Conservation (phyloP, 1,140 invertebrate genomes). For the Lepidurus couesii region DNA sequence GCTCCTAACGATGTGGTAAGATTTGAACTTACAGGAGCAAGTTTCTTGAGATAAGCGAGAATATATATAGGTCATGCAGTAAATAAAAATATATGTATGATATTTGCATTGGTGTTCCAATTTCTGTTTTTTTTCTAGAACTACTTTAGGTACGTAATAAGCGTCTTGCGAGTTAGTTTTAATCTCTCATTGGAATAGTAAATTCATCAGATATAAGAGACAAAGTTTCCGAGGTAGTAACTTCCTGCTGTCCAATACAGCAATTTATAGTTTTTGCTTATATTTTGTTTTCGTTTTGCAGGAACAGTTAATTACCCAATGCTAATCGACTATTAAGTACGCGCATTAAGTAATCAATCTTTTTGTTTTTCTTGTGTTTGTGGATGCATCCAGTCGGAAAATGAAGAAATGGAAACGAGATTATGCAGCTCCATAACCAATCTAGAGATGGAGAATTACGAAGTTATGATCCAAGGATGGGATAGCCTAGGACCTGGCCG, state of each 20-base stretch:
- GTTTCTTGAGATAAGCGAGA: background rate
- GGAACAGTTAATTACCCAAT: background rate
- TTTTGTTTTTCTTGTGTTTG: background rate
- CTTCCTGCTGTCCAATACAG: too few species aligned
- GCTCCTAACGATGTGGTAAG: slow-evolving; percentile 5
- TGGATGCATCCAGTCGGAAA: background rate
- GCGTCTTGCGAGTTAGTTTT: too few species aligned
- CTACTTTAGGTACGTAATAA: too few species aligned
- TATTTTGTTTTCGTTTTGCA: too few species aligned
- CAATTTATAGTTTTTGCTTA: too few species aligned
- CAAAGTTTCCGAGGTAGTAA: too few species aligned
- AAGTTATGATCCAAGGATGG: background rate
- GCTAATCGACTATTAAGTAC: background rate
- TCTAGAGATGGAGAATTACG: background rate
- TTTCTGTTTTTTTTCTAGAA: too few species aligned
- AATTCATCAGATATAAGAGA: too few species aligned
- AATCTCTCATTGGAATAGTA: too few species aligned
- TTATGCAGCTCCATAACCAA: background rate
- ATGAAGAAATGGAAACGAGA: background rate
- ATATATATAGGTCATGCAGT: background rate
- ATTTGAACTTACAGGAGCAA: background rate
- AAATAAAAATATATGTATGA: too few species aligned
- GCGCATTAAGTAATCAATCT: background rate
- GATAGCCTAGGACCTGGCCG: slow-evolving; percentile 4
- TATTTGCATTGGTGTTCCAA: too few species aligned